Evolutionary conservation across 2,888 invertebrate species (phyloP).

Genomic region (Papilio demoleus): DNA sequence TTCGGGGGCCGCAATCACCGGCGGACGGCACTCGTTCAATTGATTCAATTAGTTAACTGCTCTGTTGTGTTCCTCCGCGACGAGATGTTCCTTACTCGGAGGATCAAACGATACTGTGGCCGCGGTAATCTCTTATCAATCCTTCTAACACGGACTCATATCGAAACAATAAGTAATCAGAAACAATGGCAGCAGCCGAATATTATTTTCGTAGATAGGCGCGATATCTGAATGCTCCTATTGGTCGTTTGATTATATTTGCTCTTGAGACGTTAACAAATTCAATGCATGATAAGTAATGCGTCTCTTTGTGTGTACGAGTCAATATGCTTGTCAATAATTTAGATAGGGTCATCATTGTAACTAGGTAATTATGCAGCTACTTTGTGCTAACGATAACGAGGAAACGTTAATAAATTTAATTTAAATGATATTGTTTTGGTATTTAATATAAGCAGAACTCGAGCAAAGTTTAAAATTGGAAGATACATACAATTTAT

Average conservation of each 20-base stretch:
- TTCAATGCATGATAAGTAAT: slow-evolving; percentile 56
- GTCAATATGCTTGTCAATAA: slow-evolving; percentile 47
- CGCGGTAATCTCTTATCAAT: slow-evolving; percentile 79
- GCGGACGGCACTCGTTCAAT: slow-evolving; percentile 73
- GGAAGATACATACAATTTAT: no score
- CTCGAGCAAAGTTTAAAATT: no score
- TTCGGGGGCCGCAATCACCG: slow-evolving; percentile 60
- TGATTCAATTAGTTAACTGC: slow-evolving; percentile 71
- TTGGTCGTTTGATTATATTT: slow-evolving; percentile 71
- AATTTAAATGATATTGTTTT: not conserved
- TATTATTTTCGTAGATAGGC: slow-evolving; percentile 53
- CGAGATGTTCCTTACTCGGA: slow-evolving; percentile 63
- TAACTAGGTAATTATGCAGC: slow-evolving; percentile 40
- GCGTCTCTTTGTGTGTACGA: slow-evolving; percentile 63
- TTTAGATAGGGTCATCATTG: slow-evolving; percentile 41
- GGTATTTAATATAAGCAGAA: not conserved
- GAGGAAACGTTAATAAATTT: not conserved
- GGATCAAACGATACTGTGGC: slow-evolving; percentile 73
- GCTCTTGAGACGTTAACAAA: slow-evolving; percentile 58
- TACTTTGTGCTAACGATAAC: slow-evolving; percentile 27
- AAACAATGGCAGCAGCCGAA: slow-evolving; percentile 62
- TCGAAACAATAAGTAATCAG: slow-evolving; percentile 45
- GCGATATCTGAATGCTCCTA: slow-evolving; percentile 69
- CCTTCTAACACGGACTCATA: slow-evolving; percentile 55
- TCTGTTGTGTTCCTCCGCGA: slow-evolving; percentile 40